Evolutionary conservation across 2,113 vertebrate genomes (phyloP), one percentile per base, ranked within the genome.

Genomic region (Manacus vitellinus): DNA sequence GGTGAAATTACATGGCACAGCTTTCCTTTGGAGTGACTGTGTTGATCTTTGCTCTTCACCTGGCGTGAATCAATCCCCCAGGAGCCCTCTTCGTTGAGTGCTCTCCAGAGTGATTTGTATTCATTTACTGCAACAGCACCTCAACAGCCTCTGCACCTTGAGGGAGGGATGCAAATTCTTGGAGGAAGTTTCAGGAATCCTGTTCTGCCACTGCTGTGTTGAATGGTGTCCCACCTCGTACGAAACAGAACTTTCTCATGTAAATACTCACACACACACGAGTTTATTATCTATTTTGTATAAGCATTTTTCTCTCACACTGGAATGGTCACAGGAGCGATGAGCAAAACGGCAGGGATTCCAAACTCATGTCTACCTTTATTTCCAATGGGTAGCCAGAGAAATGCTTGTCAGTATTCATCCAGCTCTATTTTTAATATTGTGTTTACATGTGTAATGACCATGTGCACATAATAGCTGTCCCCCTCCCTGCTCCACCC

Each of bases 401-500:
- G 76, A 84, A 91, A 78, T 49, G 35, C 49, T 75, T 61, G 63
- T 31, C 79, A 83, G 43, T 54, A 80, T 77, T 59, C 51, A 59
- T 41, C 30, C 75, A 80, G 24, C 73, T 81, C 73, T 91, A 92
- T 56, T 95, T 96, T 94, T 94, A 94, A 94, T 94, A 83, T 58
- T 2, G 1, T 71, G 75, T 91, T 96, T 95, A 89, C 92, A 94
- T 89, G 65, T 77, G 43, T 95, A 92, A 94, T 95, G 94, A 67
- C 91, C 91, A 77, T 80, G 85, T 84, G 37, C 72, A 88, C 25
- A n/a, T 95, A 91, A 91, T 59, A 85, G 72, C 41, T 91, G 83
- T 74, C 85, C 79, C 84, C 59, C 91, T 96, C 79, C 94, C 86
- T 89, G 82, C 79, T 88, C 94, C 94, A 94, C 95, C 95, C 94